phyloP scores from a whole-genome alignment of 2,113 vertebrate species.

The Isichthys henryi region DNA sequence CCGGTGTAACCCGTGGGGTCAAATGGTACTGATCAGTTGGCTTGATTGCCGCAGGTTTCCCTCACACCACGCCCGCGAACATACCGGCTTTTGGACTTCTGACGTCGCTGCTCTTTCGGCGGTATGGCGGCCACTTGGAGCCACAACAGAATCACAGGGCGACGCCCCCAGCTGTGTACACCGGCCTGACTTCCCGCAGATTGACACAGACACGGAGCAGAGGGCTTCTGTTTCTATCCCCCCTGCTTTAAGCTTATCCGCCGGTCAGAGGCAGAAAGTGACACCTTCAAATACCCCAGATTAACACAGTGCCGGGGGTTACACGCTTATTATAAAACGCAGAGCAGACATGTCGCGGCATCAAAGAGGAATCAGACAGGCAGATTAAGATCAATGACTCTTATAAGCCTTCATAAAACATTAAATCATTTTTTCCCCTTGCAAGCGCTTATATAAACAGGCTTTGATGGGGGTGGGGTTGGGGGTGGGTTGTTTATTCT shows the following conservation, averaged over 20 bases:
- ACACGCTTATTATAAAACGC: constrained; percentile 46
- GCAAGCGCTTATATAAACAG: constrained; percentile 40
- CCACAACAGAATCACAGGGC: neutral
- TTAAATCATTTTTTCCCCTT: constrained; percentile 42
- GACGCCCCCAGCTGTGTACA: neutral
- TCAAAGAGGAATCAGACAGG: constrained; percentile 38
- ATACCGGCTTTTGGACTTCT: neutral
- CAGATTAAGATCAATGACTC: constrained; percentile 55
- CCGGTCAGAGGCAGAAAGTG: constrained; percentile 53
- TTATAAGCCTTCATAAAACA: constrained; percentile 49
- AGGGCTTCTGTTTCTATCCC: constrained; percentile 16
- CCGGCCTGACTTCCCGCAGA: neutral
- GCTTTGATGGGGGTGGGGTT: constrained; percentile 40
- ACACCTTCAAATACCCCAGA: constrained; percentile 51
- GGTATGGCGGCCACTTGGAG: neutral
- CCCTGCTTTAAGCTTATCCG: constrained; percentile 51
- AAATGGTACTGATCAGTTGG: neutral
- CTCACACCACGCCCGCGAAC: neutral
- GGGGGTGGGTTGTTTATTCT: constrained; percentile 39
- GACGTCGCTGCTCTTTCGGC: neutral
- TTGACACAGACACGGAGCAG: constrained; percentile 24
- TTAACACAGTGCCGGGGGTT: constrained; percentile 52
- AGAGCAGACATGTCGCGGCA: constrained; percentile 32
- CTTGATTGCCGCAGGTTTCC: neutral
- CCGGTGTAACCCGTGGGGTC: neutral